Evolutionary conservation across 1,140 invertebrate genomes (phyloP), one percentile per base, ranked within the genome.

Genomic region (Penaeus japonicus): DNA sequence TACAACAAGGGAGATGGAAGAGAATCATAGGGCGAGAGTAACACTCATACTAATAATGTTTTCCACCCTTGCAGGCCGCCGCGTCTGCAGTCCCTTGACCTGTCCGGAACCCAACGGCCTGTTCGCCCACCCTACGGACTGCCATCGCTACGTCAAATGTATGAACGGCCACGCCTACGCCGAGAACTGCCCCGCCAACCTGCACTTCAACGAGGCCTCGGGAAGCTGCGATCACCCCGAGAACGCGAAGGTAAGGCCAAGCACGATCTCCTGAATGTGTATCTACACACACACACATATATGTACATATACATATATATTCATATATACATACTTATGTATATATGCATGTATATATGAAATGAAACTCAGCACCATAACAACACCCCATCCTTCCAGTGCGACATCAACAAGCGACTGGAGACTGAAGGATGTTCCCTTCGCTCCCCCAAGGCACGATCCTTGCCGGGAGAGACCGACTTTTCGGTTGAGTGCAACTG

Each of bases 171-270:
- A 96, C 53, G 94, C 95, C 39, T 95, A 94, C 57, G 95, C 96
- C 92, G 96, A 95, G 90, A 95, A 94, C 70, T 98, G 96, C 92
- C 96, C 96, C 0, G 95, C 95, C 87, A 96, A 96, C n/a, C 93
- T 98, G 20, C 96, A 97, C 91, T 98, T 97, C 92, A 96, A 97
- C 91, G 96, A 97, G 91, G 96, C 95, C 92, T 95, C 94, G 62
- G 96, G 96, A 35, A 96, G 95, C 27, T 97, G 97, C 91, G 96
- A 97, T 24, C 97, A 96, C 96, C 96, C 96, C 1, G 96, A 96
- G 53, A 94, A 95, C 10, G 95, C 96, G 0, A 47, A 35, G 55
- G 81, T 84, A 65, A 65, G 81, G 4, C 65, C 24, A 32, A 32
- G 10, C 65, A 12, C 10, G 1, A 7, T 12, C 4, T 17, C 10